Percentiles rank a stretch among this genome's conserved stretches.
Conservation (phyloP, 1,140 invertebrate species). For the Bombus confusus region DNA sequence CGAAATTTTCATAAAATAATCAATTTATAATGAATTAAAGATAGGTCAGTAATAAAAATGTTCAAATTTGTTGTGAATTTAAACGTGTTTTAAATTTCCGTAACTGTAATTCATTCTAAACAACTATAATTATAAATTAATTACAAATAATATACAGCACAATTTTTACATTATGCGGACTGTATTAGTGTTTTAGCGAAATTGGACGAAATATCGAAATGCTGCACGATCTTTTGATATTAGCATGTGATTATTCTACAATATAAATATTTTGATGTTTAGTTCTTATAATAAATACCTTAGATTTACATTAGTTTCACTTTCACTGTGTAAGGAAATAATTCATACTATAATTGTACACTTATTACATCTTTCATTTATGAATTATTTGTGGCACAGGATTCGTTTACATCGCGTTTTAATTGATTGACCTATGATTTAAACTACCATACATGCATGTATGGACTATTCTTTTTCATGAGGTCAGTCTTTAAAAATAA, state of each 20-base stretch:
- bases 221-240: slow-evolving; percentile 38
- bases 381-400: slow-evolving; percentile 53
- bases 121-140: slow-evolving; percentile 48
- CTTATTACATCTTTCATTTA: slow-evolving; percentile 53
- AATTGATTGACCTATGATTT: slow-evolving; percentile 28
- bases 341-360: slow-evolving; percentile 48
- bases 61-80: slow-evolving; percentile 14
- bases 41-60: not conserved
- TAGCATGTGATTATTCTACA: slow-evolving; percentile 58
- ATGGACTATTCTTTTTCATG: slow-evolving; percentile 13
- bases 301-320: slow-evolving; percentile 32
- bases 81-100: slow-evolving; percentile 7
- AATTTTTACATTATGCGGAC: slow-evolving; percentile 44
- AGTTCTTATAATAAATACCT: slow-evolving; percentile 57
- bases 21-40: not conserved
- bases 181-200: slow-evolving; percentile 59
- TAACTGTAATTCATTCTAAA: slow-evolving; percentile 45
- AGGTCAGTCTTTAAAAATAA: slow-evolving; percentile 56
- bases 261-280: slow-evolving; percentile 61
- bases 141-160: slow-evolving; percentile 55
- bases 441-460: slow-evolving; percentile 25
- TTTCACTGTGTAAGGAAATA: slow-evolving; percentile 48
- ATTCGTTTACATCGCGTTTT: slow-evolving; percentile 35
- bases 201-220: slow-evolving; percentile 63
- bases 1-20: not conserved